A percentile compares a stretch with the other conserved stretches of the same genome.
Evolutionary conservation across 1,140 invertebrate species (phyloP).

Genomic region (Euura lappo): DNA sequence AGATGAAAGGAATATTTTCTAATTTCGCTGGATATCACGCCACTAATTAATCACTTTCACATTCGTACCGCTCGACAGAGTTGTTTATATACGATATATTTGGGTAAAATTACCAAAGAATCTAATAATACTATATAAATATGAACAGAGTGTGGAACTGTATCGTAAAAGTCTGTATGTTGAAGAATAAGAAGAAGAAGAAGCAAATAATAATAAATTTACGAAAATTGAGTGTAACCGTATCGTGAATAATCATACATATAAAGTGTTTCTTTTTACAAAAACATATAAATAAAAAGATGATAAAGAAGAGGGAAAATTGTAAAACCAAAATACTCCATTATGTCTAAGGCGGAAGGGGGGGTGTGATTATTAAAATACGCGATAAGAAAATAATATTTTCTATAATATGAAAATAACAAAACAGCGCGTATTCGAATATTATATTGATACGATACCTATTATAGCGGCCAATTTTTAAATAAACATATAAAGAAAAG

Average conservation of each 20-base stretch:
- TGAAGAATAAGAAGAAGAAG: neutral
- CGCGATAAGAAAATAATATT: constrained; percentile 20
- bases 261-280: constrained; percentile 4
- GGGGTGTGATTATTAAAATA: constrained; percentile 27
- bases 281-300: neutral
- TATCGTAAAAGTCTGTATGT: neutral
- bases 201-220: neutral
- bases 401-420: constrained; percentile 24
- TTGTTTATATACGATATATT: too few species aligned
- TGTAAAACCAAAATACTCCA: constrained; percentile 47
- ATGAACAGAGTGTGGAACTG: neutral
- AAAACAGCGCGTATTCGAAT: constrained; percentile 6
- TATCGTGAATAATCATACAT: neutral
- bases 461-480: constrained; percentile 12
- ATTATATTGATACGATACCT: neutral
- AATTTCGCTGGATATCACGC: too few species aligned
- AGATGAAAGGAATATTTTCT: too few species aligned
- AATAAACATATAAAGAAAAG: constrained; percentile 12
- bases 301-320: neutral
- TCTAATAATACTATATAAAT: too few species aligned
- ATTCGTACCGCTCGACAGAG: too few species aligned
- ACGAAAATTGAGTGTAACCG: neutral
- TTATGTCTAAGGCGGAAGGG: constrained; percentile 33
- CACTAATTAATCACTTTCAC: too few species aligned
- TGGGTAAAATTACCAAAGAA: too few species aligned